phyloP scores from a whole-genome alignment of 2,113 vertebrate species.

The Uria lomvia region DNA sequence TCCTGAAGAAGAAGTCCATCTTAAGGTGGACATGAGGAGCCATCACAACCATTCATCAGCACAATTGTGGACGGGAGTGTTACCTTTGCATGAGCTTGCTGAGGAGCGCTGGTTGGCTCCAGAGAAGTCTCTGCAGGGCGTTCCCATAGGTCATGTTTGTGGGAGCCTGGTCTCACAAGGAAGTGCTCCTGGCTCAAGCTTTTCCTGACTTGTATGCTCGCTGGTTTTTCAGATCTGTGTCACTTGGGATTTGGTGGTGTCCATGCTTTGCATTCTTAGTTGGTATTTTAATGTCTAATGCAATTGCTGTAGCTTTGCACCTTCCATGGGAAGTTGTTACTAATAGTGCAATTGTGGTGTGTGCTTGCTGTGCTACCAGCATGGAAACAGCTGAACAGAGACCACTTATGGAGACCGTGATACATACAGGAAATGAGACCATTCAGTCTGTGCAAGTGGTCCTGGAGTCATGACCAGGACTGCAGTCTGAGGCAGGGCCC shows the following conservation, averaged over 20 bases:
- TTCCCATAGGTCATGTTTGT: background rate
- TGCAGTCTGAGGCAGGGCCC: background rate
- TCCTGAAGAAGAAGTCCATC: background rate
- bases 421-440: background rate
- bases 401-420: rapidly evolving
- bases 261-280: background rate
- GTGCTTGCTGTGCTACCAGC: background rate
- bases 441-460: background rate
- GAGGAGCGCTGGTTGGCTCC: background rate
- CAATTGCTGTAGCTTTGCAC: background rate
- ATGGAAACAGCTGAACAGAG: background rate
- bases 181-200: background rate
- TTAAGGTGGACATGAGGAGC: background rate
- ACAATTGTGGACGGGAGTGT: background rate
- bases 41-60: background rate
- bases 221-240: background rate
- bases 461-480: background rate
- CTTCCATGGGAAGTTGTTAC: background rate
- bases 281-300: background rate
- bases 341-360: background rate
- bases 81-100: background rate
- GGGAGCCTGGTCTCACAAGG: background rate
- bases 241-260: background rate
- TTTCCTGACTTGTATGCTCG: background rate
- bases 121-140: background rate